phyloP scores from a whole-genome alignment of 1,140 invertebrate genomes.

The Cherax quadricarinatus region DNA sequence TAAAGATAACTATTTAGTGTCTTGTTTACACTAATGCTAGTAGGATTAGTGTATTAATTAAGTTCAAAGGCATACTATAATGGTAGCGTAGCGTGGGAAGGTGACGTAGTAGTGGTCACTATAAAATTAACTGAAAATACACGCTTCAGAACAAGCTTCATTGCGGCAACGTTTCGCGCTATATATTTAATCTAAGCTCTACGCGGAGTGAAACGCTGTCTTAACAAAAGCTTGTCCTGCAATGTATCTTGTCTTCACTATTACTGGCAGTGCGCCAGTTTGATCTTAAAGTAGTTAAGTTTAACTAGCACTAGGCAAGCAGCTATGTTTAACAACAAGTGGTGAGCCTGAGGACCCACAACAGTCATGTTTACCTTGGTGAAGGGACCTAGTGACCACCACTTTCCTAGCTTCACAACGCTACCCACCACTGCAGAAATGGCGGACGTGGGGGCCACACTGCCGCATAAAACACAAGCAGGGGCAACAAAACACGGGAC shows the following conservation, averaged over 20 bases:
- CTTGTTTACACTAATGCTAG: background rate
- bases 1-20: background rate
- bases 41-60: background rate
- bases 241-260: too few species aligned
- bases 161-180: too few species aligned
- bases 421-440: background rate
- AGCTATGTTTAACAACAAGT: too few species aligned
- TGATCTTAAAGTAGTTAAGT: too few species aligned
- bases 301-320: too few species aligned
- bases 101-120: background rate
- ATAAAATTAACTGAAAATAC: too few species aligned
- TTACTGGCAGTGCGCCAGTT: too few species aligned
- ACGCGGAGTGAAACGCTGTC: too few species aligned
- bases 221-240: too few species aligned
- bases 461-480: background rate
- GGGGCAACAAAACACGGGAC: conserved; percentile 36
- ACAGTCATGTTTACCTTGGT: background rate
- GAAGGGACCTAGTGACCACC: background rate
- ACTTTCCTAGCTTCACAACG: background rate
- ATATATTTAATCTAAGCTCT: too few species aligned
- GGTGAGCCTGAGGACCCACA: too few species aligned
- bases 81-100: background rate
- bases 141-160: too few species aligned
- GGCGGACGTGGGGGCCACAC: background rate
- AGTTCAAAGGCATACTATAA: background rate